These are phyloP conservation scores for Eudasyphora cyanicolor DNA, from an alignment of 2,888 invertebrate species.

Conservation along the genomic window DNA sequence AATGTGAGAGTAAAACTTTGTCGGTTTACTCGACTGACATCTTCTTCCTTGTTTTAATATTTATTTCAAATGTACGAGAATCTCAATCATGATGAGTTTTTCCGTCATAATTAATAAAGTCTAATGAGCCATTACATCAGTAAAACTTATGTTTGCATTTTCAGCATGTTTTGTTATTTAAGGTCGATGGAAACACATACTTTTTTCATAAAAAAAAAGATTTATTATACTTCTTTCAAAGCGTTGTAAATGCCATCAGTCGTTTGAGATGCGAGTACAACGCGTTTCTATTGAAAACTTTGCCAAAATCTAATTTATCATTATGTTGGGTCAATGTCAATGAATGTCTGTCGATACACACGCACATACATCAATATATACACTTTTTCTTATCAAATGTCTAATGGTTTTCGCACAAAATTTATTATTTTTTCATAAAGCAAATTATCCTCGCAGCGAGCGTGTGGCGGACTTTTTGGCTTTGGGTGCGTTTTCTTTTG, in stretches of 20 bases:
- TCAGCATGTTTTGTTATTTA: neutral
- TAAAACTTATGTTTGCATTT: neutral
- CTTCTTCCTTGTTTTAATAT: too few species aligned
- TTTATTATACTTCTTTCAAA: neutral
- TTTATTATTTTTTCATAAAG: neutral
- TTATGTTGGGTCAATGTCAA: neutral
- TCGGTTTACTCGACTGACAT: too few species aligned
- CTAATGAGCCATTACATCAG: neutral
- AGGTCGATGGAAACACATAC: neutral
- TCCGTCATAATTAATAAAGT: too few species aligned
- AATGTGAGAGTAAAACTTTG: too few species aligned
- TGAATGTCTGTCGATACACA: too few species aligned
- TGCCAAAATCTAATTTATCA: slow-evolving; percentile 10
- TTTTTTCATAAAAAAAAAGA: neutral
- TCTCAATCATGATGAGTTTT: too few species aligned
- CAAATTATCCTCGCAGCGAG: neutral
- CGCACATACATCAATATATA: too few species aligned
- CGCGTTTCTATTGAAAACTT: slow-evolving; percentile 10
- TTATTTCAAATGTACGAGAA: too few species aligned
- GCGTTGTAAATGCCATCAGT: neutral
- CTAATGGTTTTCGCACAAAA: neutral
- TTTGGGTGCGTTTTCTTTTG: neutral
- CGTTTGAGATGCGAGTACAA: too few species aligned
- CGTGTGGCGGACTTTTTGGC: too few species aligned
- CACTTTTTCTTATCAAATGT: neutral